phyloP scores from a whole-genome alignment of 2,797 vertebrate species.

The Argya squamiceps region DNA sequence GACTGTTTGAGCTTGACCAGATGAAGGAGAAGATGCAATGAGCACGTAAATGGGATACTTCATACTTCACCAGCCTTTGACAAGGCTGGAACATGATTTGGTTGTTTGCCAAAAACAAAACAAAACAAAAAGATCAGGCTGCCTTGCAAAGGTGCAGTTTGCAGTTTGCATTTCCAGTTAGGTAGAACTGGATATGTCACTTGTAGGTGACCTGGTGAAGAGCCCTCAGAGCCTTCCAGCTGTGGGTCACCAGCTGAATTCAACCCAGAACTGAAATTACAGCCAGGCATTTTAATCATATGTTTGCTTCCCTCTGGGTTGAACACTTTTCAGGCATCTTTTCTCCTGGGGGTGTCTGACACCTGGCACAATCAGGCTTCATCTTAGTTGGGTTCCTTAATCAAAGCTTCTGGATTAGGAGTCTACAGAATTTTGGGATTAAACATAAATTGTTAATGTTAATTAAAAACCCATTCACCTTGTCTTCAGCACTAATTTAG shows the following conservation, averaged over 20 bases:
- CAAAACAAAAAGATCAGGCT: background rate
- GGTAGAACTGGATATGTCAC: background rate
- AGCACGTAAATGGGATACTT: background rate
- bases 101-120: background rate
- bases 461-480: background rate
- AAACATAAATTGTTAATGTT: background rate
- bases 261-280: background rate
- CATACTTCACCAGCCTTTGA: background rate
- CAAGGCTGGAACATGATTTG: background rate
- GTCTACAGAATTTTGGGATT: background rate
- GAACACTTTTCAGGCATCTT: background rate
- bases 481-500: background rate
- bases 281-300: background rate
- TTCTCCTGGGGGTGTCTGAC: background rate
- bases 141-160: background rate
- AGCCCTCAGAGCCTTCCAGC: background rate
- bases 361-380: background rate
- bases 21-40: background rate
- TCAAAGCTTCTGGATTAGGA: background rate
- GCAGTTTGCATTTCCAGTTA: background rate
- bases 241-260: background rate
- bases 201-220: background rate
- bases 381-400: background rate
- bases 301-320: background rate
- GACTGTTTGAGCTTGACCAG: background rate